Percentiles rank a stretch among this genome's conserved stretches.
phyloP scores from a whole-genome alignment of 2,113 vertebrate species.

The Albula glossodonta region DNA sequence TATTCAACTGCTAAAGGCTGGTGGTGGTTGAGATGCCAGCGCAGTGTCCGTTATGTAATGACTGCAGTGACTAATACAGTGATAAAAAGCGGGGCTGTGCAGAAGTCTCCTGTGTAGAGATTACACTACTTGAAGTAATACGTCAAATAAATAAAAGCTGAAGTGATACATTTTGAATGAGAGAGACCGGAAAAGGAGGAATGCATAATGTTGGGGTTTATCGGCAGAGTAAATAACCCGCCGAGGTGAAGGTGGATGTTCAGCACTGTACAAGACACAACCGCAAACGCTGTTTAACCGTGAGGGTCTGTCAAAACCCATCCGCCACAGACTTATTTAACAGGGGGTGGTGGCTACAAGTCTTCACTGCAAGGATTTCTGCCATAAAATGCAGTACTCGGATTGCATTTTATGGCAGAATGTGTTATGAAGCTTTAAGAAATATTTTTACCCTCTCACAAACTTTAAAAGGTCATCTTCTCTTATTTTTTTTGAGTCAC shows the following conservation, averaged over 20 bases:
- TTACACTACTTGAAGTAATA: slow-evolving; percentile 47
- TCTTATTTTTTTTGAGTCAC: not conserved
- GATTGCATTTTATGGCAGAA: not conserved
- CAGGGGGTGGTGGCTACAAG: not conserved
- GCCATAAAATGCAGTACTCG: not conserved
- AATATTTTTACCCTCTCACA: not conserved
- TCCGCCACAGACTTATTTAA: slow-evolving; percentile 15
- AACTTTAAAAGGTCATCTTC: too few relatives aligned
- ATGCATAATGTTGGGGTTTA: slow-evolving; percentile 36
- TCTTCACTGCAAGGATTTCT: not conserved
- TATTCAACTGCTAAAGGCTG: slow-evolving; percentile 60
- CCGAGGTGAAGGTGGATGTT: slow-evolving; percentile 2
- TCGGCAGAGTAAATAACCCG: slow-evolving; percentile 30
- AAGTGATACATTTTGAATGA: slow-evolving; percentile 39
- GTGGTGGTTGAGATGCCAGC: slow-evolving; percentile 65
- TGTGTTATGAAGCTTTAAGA: not conserved
- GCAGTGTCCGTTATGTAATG: slow-evolving; percentile 65
- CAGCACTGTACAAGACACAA: slow-evolving; percentile 10
- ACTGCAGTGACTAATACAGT: slow-evolving; percentile 59
- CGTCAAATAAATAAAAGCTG: slow-evolving; percentile 51
- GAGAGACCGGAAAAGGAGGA: slow-evolving; percentile 11
- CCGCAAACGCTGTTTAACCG: slow-evolving; percentile 17
- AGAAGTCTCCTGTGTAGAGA: slow-evolving; percentile 52
- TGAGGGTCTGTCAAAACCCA: slow-evolving; percentile 25
- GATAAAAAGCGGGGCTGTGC: slow-evolving; percentile 61